Evolutionary conservation across 2,113 vertebrate genomes (phyloP).

Genomic region (Lamprotornis superbus): DNA sequence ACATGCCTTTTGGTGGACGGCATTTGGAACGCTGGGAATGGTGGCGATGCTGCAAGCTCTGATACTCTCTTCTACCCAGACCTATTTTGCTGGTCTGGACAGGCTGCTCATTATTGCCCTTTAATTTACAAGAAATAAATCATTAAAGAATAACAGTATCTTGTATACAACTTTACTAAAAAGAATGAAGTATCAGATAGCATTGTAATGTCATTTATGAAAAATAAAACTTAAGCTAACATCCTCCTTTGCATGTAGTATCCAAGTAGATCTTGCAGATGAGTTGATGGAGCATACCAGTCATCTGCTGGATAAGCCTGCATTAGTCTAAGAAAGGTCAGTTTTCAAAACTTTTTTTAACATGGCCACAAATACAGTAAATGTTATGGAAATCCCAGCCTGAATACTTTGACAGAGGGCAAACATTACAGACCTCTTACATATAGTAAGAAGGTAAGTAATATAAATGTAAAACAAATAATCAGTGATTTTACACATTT

Average conservation of each 20-base stretch:
- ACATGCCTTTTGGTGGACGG: slow-evolving; percentile 98
- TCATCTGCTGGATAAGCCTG: background rate
- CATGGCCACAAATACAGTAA: background rate
- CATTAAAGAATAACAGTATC: slow-evolving; percentile 43
- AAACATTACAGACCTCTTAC: background rate
- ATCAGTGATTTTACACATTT: background rate
- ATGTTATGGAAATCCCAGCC: background rate
- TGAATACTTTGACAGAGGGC: background rate
- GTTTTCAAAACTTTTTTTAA: background rate
- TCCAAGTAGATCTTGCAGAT: background rate
- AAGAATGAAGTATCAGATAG: background rate
- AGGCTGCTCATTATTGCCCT: slow-evolving; percentile 82
- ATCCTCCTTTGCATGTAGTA: background rate
- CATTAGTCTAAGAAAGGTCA: background rate
- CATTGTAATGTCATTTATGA: background rate
- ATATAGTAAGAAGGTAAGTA: background rate
- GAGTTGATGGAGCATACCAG: background rate
- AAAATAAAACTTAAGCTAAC: background rate
- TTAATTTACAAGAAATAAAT: slow-evolving; percentile 59
- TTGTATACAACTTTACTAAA: background rate
- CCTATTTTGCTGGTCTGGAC: slow-evolving; percentile 87
- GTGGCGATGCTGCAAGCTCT: slow-evolving; percentile 93
- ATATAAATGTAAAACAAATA: background rate
- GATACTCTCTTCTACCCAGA: slow-evolving; percentile 91
- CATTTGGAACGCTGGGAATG: slow-evolving; percentile 94